phyloP scores from a whole-genome alignment of 2,113 vertebrate species.

The Thinocorus orbignyianus region DNA sequence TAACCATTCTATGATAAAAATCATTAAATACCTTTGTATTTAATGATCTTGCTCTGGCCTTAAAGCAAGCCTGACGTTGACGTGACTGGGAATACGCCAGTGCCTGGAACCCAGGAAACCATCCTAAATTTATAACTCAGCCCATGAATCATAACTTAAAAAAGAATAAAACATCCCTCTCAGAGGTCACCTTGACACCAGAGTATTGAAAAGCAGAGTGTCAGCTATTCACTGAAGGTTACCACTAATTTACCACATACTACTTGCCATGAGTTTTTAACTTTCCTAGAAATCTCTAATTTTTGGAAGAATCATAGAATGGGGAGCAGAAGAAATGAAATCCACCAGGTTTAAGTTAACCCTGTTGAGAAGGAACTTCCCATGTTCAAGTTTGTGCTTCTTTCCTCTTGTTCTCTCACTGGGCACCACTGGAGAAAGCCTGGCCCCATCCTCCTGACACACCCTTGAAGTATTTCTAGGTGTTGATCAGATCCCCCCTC shows the following conservation, averaged over 20 bases:
- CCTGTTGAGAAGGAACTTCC: no score
- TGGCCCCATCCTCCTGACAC: no score
- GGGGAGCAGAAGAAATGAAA: background rate
- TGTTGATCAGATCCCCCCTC: no score
- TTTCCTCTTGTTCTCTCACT: no score
- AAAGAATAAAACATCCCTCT: background rate
- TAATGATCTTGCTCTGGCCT: background rate
- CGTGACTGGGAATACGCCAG: background rate
- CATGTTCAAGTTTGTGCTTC: no score
- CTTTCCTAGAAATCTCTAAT: background rate
- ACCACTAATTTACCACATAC: background rate
- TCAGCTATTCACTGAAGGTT: background rate
- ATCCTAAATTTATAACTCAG: background rate
- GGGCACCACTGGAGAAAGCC: no score
- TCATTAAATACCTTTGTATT: background rate
- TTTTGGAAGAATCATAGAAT: background rate
- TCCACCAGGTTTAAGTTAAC: background rate
- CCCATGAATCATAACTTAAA: background rate
- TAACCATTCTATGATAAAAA: background rate
- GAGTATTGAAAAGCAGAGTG: background rate
- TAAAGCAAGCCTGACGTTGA: background rate
- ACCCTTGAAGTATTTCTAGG: no score
- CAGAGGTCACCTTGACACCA: background rate
- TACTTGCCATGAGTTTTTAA: background rate
- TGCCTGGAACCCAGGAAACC: background rate